These are phyloP conservation scores for Anarrhichthys ocellatus DNA, from an alignment of 2,113 vertebrate species.

Conservation along the genomic window DNA sequence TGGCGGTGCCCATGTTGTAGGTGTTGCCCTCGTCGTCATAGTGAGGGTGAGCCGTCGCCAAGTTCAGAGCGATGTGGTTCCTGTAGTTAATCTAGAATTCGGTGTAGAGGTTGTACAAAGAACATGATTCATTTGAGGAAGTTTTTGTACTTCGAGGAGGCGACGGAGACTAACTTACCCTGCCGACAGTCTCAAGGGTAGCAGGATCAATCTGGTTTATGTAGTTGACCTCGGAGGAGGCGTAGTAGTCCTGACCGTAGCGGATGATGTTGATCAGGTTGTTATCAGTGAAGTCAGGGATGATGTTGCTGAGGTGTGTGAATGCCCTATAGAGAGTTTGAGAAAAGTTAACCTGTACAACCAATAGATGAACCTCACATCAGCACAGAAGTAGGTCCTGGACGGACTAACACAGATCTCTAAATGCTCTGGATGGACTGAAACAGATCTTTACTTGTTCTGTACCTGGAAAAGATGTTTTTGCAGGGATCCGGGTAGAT, in stretches of 20 bases:
- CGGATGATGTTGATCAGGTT: conserved; percentile 94
- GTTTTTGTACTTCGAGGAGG: neutral
- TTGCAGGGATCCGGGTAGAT: conserved; percentile 94
- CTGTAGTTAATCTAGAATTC: conserved; percentile 88
- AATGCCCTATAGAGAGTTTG: conserved; percentile 82
- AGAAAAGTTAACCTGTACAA: neutral
- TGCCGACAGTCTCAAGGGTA: conserved; percentile 89
- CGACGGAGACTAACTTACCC: conserved; percentile 76
- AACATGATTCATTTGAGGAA: neutral
- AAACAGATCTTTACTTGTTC: neutral
- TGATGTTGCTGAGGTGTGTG: conserved; percentile 88
- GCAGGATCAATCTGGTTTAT: conserved; percentile 89
- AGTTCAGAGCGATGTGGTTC: conserved; percentile 88
- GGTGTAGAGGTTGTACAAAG: neutral
- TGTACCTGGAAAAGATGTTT: conserved; percentile 95
- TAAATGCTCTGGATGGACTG: neutral
- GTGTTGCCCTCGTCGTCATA: conserved; percentile 91
- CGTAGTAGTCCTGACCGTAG: conserved; percentile 91
- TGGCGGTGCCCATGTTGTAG: conserved; percentile 94
- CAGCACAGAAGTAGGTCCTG: neutral
- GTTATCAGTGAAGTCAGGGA: conserved; percentile 97
- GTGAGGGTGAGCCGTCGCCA: conserved; percentile 94
- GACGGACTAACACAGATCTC: neutral
- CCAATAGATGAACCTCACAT: neutral
- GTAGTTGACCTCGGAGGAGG: conserved; percentile 93